Evolutionary conservation across 2,113 vertebrate genomes (phyloP).

Genomic region (Ciconia stormi): DNA sequence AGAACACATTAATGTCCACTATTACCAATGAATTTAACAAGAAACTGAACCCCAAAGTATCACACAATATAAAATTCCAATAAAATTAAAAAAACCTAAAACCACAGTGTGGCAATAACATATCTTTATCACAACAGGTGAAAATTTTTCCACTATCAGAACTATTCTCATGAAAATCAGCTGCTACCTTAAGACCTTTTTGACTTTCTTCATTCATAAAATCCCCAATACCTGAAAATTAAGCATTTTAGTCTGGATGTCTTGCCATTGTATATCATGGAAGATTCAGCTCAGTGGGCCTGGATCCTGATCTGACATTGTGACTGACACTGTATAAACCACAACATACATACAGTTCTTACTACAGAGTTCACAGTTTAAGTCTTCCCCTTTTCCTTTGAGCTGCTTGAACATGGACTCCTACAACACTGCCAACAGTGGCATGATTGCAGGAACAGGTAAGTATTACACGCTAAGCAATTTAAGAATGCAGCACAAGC

Average conservation of each 20-base stretch:
- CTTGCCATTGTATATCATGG: neutral
- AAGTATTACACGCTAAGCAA: neutral
- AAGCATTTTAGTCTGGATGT: neutral
- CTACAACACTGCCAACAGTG: accelerated
- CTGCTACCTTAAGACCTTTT: neutral
- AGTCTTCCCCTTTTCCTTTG: neutral
- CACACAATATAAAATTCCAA: neutral
- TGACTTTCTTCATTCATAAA: neutral
- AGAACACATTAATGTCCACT: neutral
- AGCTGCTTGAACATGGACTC: neutral
- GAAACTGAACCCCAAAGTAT: neutral
- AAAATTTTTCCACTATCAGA: neutral
- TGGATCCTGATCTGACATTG: neutral
- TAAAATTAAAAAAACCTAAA: neutral
- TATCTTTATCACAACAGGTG: neutral
- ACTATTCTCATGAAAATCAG: neutral
- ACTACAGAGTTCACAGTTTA: neutral
- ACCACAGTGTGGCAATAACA: neutral
- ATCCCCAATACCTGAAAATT: neutral
- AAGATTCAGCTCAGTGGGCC: neutral
- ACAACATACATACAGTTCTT: neutral
- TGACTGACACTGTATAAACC: neutral
- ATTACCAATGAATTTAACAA: neutral
- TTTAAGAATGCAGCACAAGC: neutral
- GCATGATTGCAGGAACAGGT: neutral